Evolutionary conservation across 2,797 vertebrate genomes (phyloP).

Genomic region (Catamblyrhynchus diadema): DNA sequence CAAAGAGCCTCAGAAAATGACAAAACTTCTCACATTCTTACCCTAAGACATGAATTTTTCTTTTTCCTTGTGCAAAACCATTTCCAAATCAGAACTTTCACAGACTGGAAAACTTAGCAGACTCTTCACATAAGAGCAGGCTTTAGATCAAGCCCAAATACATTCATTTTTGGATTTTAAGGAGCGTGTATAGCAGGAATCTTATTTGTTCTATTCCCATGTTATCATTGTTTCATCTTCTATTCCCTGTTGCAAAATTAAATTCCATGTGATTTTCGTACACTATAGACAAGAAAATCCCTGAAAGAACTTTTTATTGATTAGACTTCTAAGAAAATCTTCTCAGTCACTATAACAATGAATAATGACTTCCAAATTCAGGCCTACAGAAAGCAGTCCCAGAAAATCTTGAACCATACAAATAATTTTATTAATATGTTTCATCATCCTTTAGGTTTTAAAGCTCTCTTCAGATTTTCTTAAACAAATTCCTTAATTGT

Average conservation of each 20-base stretch:
- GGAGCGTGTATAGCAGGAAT: not conserved
- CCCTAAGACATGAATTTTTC: not conserved
- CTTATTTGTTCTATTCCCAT: not conserved
- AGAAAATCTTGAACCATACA: not conserved
- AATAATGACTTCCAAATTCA: not conserved
- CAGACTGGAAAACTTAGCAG: not conserved
- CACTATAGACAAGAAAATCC: constrained; percentile 53
- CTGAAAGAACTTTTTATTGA: constrained; percentile 59
- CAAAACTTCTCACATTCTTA: not conserved
- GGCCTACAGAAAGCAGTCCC: not conserved
- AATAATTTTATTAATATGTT: not conserved
- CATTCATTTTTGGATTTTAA: constrained; percentile 39
- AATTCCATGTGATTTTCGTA: constrained; percentile 62
- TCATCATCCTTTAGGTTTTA: not conserved
- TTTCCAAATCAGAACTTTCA: constrained; percentile 17
- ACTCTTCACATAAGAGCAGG: constrained; percentile 3
- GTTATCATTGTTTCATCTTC: constrained; percentile 47
- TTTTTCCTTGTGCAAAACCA: not conserved
- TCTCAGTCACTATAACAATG: not conserved
- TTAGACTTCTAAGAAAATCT: not conserved
- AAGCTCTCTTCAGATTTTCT: not conserved
- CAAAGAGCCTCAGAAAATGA: constrained; percentile 14
- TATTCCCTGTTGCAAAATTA: constrained; percentile 60
- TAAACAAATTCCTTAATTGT: not conserved
- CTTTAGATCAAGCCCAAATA: constrained; percentile 42